Percentiles rank a stretch among this genome's conserved stretches.
Evolutionary conservation across 2,888 invertebrate species (phyloP).

Genomic region (Drosophila sordidapex): DNA sequence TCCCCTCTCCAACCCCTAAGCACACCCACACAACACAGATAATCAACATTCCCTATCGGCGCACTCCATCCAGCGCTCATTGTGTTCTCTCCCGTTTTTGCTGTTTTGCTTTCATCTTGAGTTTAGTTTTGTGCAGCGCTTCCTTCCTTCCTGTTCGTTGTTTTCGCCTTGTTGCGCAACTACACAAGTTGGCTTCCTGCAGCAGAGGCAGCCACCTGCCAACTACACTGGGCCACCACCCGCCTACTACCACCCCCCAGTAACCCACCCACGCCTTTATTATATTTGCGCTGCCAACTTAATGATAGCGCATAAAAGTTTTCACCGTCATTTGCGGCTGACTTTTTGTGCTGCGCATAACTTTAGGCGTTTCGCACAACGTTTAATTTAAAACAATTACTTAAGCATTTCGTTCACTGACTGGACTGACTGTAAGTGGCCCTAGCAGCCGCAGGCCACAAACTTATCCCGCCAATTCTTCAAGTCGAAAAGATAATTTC

Average conservation of each 20-base stretch:
- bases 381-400: constrained; percentile 81
- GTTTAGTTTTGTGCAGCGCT: constrained; percentile 70
- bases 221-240: background rate
- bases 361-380: constrained; percentile 71
- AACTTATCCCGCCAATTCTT: constrained; percentile 12
- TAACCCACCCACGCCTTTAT: constrained; percentile 44
- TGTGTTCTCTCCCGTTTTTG: constrained; percentile 27
- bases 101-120: constrained; percentile 74
- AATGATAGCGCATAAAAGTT: constrained; percentile 79
- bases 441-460: constrained; percentile 10
- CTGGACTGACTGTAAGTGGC: constrained; percentile 33
- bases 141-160: constrained; percentile 54
- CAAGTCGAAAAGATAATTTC: constrained; percentile 12
- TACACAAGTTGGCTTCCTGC: constrained; percentile 47
- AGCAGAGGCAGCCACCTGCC: constrained; percentile 13
- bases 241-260: background rate
- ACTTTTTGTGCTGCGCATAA: constrained; percentile 64
- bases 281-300: constrained; percentile 70
- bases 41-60: constrained; percentile 64
- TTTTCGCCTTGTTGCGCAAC: constrained; percentile 51
- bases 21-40: constrained; percentile 50
- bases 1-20: background rate
- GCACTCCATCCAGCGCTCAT: constrained; percentile 1
- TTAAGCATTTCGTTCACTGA: constrained; percentile 42
- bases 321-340: constrained; percentile 52